Conservation (phyloP, 2,113 vertebrate genomes). For the Haemorhous mexicanus region DNA sequence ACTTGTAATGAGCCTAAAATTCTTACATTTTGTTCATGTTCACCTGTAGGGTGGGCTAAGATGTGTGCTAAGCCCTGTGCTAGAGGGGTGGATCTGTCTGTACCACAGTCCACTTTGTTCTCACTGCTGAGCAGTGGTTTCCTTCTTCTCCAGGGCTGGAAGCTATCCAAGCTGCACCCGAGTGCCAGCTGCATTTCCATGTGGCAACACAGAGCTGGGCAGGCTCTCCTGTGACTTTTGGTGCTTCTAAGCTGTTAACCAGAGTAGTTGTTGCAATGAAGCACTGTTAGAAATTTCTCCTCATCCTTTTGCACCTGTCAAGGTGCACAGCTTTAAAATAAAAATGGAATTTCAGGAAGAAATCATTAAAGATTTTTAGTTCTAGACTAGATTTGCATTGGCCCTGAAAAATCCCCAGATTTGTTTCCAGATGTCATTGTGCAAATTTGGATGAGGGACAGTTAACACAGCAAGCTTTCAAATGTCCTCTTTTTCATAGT, state of each 20-base stretch:
- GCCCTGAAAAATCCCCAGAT: background rate
- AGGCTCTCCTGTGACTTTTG: background rate
- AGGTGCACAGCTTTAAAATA: background rate
- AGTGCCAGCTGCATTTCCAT: background rate
- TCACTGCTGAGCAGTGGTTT: background rate
- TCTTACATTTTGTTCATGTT: background rate
- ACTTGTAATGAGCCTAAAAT: background rate
- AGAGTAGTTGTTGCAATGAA: background rate
- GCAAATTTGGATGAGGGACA: slow-evolving; percentile 49
- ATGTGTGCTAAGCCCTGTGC: background rate
- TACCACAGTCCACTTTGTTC: background rate
- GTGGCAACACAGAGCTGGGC: background rate
- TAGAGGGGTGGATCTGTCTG: background rate
- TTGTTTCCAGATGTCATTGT: background rate
- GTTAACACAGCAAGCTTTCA: slow-evolving; percentile 14
- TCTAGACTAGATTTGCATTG: background rate
- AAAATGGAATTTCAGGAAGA: background rate
- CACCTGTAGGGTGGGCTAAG: background rate
- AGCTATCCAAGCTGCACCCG: background rate
- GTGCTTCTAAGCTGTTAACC: background rate
- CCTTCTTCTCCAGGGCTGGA: background rate
- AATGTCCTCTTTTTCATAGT: slow-evolving; percentile 20
- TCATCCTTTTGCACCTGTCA: background rate
- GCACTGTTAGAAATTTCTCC: background rate
- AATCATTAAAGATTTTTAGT: background rate